Base-by-base conservation (phyloP, 92 coral and sea anemone genomes). In the Zoanthus sansibaricus region DNA sequence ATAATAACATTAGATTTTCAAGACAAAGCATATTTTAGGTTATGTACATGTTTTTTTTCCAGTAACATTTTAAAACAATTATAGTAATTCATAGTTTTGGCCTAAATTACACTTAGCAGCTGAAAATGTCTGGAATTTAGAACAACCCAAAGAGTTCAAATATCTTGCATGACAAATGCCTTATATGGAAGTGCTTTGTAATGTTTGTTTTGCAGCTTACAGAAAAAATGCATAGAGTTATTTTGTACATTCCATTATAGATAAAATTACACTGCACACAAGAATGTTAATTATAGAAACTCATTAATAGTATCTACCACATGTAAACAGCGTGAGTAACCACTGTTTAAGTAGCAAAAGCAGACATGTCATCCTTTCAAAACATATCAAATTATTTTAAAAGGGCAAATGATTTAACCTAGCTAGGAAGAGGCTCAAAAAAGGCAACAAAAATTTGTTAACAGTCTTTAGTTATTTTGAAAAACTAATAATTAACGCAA, bases 121-220 rank as follows among this genome's bases (percentile, higher is more conserved):
- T 6, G 66, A 58, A 49, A 80, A 80, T 66, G 85, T 66, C 85
- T 11, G 75, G 85, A 64, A 80, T 48, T 13, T 64, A 6, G 47
- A 64, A 52, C 85, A 42, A 74, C 85, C 37, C 1, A 64, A 59
- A 20, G 74, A 62, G 62, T 66, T 66, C 54, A 80, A 80, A 80
- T 80, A 80, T 9, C 73, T 46, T 20, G 9, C 85, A 80, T 80
- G 62, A 49, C 85, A 47, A 64, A 62, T 61, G 1, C 85, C 85
- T 62, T 25, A 80, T 64, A 20, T 44, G 85, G 85, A 20, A 15
- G 59, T 30, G 74, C 74, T 69, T 66, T 64, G 75, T 25, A 80
- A 47, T 66, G 71, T 80, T 80, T 64, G 46, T 80, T 47, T 66
- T 67, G 72, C 20, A 58, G 84, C n/a, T 52, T 20, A 12, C 33